A percentile compares a stretch with the other conserved stretches of the same genome.
phyloP scores from a whole-genome alignment of 1,140 invertebrate species.

The Artemia franciscana region DNA sequence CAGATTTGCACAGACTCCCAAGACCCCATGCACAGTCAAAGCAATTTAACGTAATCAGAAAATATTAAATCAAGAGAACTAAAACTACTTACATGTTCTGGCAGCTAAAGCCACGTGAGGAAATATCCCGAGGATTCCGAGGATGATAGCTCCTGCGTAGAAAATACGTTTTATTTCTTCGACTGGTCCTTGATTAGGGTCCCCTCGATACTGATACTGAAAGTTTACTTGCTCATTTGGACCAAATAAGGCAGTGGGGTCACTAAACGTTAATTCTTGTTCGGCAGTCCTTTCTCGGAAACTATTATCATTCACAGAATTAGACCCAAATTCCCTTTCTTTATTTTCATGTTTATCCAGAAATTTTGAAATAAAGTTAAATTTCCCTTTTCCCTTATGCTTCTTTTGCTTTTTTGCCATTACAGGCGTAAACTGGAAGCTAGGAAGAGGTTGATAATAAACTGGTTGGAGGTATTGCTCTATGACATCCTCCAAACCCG shows the following conservation, averaged over 20 bases:
- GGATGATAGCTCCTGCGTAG: slow-evolving; percentile 7
- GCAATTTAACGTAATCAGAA: background rate
- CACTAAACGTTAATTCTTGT: background rate
- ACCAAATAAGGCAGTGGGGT: background rate
- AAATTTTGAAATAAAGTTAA: too few relatives aligned
- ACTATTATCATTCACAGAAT: background rate
- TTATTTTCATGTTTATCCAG: background rate
- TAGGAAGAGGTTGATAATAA: background rate
- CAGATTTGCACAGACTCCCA: too few relatives aligned
- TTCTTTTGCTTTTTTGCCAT: background rate
- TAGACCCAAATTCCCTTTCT: background rate
- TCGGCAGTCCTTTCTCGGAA: background rate
- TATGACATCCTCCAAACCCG: background rate
- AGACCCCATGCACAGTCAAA: too few relatives aligned
- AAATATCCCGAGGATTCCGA: slow-evolving; percentile 5
- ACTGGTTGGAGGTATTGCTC: background rate
- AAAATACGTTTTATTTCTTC: slow-evolving; percentile 7
- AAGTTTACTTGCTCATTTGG: slow-evolving; percentile 4
- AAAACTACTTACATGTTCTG: background rate
- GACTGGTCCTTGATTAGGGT: background rate
- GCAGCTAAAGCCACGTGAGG: slow-evolving; percentile 2
- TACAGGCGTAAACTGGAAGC: background rate
- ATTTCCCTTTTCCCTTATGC: background rate
- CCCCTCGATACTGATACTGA: slow-evolving; percentile 7
- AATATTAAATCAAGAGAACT: background rate